Evolutionary conservation across 1,140 invertebrate species (phyloP), one percentile per base, ranked within the genome.

Genomic region (Drosophila varians): DNA sequence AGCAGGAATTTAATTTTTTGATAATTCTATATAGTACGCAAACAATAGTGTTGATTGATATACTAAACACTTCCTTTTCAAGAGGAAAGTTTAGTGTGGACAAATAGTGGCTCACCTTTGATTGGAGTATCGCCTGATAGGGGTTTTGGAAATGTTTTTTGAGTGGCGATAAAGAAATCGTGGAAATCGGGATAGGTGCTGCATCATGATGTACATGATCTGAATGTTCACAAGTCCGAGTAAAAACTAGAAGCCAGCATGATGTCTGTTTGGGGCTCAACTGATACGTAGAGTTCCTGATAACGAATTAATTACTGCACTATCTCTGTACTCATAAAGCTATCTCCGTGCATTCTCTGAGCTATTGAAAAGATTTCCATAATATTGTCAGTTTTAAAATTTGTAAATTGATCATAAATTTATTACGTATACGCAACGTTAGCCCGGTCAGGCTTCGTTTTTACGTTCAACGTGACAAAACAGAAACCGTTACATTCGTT

Each of bases 401-500:
- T 14, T 23, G 14, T 56, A 38, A 16, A 6, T 12, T 21, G 12
- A 7, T n/a, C 2, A 34, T 5, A 53, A n/a, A 3, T 11, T 11
- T 31, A 31, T 74, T 79, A 69, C 52, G 54, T 79, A 78, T 74
- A 68, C 70, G 64, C 11, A 31, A 31, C 28, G 28, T 31, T n/a
- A 31, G 4, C 28, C 1, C 9, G 2, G 28, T 11, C 28, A 28
- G 8, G 7, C 7, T 28, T 9, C 26, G 26, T n/a, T 28, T 8
- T 28, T 7, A 28, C 8, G 9, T 2, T 28, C 26, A 31, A 31
- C 28, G 28, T 11, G 28, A 31, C 11, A 31, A 11, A 31, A 31
- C 4, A 28, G 26, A 28, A 28, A 0, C 26, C 8, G 26, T n/a
- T n/a, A 28, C 8, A 7, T 1, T 28, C 7, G 26, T 28, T 28